These are phyloP conservation scores for Iselma pallidipennis DNA, from an alignment of 2,888 invertebrate genomes.

Conservation along the genomic window DNA sequence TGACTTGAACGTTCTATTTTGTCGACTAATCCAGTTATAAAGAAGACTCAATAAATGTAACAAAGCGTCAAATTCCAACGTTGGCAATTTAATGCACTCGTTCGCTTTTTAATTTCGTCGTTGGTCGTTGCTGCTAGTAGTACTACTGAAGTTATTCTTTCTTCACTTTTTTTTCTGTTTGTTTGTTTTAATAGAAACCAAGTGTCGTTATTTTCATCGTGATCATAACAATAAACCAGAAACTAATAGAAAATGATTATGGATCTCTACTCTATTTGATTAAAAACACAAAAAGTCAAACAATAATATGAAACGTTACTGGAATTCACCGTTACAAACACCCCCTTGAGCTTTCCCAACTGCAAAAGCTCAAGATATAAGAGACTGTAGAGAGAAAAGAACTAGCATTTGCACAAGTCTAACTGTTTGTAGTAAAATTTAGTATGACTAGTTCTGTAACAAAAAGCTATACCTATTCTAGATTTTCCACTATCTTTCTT, in stretches of 20 bases:
- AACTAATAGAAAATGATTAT: not conserved
- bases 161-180: not conserved
- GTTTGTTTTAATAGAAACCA: not conserved
- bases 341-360: slow-evolving; percentile 10
- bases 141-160: not conserved
- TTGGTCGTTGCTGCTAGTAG: not conserved
- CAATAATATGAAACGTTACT: slow-evolving; percentile 8
- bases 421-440: slow-evolving; percentile 15
- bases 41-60: slow-evolving; percentile 1
- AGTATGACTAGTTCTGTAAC: not conserved
- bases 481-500: not conserved
- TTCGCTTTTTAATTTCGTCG: not conserved
- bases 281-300: not conserved
- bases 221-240: not conserved
- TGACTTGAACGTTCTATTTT: slow-evolving; percentile 1
- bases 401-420: slow-evolving; percentile 8
- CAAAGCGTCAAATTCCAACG: not conserved
- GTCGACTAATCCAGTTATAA: slow-evolving; percentile 2
- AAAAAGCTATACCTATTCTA: too few species aligned
- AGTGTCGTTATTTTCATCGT: not conserved
- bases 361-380: slow-evolving; percentile 18
- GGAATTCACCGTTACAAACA: slow-evolving; percentile 22
- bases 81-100: not conserved
- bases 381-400: slow-evolving; percentile 12
- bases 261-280: not conserved